phyloP scores from a whole-genome alignment of 2,113 vertebrate species.

The Peromyscus maniculatus region DNA sequence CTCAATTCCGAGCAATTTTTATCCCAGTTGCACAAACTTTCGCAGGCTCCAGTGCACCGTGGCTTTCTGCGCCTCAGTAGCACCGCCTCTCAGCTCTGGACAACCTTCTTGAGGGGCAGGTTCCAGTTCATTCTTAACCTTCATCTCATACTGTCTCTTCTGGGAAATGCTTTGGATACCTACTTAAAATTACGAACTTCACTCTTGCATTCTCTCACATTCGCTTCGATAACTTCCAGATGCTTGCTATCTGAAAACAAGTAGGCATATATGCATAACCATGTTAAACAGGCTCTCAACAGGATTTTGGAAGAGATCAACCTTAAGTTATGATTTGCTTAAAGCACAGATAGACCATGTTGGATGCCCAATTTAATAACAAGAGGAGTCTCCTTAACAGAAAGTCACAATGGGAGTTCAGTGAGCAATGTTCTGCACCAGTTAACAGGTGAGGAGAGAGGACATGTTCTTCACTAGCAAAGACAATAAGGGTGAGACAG shows the following conservation, averaged over 20 bases:
- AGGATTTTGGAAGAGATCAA: neutral
- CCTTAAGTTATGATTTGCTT: constrained; percentile 31
- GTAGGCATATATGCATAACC: neutral
- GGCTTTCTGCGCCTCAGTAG: neutral
- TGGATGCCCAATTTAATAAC: neutral
- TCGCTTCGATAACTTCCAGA: neutral
- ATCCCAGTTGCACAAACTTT: neutral
- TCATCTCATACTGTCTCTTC: neutral
- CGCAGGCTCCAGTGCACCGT: neutral
- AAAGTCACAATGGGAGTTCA: neutral
- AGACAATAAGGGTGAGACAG: neutral
- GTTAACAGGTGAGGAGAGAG: neutral
- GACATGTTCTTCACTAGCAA: neutral
- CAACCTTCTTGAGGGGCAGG: neutral
- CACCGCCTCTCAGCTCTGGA: neutral
- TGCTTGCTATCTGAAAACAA: neutral
- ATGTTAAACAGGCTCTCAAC: neutral
- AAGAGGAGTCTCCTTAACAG: neutral
- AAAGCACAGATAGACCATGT: neutral
- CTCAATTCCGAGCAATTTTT: neutral
- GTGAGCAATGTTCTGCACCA: neutral
- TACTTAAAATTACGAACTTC: constrained; percentile 1
- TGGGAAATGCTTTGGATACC: neutral
- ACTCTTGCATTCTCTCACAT: neutral
- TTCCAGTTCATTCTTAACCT: neutral